phyloP scores from a whole-genome alignment of 2,797 vertebrate species.

The Bothrops alternatus region DNA sequence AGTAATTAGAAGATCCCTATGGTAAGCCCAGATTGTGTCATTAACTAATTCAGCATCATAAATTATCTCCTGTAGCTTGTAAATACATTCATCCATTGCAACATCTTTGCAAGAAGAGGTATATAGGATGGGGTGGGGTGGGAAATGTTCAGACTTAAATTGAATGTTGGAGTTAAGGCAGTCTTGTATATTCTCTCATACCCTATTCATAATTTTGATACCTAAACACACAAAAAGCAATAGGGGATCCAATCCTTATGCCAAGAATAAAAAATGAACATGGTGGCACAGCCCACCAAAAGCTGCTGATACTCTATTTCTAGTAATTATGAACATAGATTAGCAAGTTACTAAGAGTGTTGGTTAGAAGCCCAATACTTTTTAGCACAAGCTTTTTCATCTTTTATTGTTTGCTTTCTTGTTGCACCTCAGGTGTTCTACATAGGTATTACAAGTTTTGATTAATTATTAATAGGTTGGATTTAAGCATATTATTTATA shows the following conservation, averaged over 20 bases:
- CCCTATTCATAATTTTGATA: background rate
- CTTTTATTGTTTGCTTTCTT: background rate
- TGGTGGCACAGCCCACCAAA: background rate
- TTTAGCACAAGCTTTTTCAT: background rate
- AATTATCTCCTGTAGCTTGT: conserved; percentile 15
- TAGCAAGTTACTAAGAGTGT: background rate
- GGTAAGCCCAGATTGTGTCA: conserved; percentile 3
- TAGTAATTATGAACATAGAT: background rate
- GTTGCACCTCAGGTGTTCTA: background rate
- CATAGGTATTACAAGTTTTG: background rate
- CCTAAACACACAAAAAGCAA: conserved; percentile 18
- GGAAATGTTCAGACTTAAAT: conserved; percentile 2
- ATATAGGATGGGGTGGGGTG: background rate
- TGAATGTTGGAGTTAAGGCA: background rate
- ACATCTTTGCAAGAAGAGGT: background rate
- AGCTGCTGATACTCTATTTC: background rate
- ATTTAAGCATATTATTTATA: background rate
- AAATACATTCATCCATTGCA: background rate
- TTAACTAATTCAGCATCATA: conserved; percentile 26
- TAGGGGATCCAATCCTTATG: conserved; percentile 2
- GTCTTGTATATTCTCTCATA: background rate
- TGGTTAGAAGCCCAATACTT: background rate
- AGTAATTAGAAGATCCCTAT: conserved; percentile 16
- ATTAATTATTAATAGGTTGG: background rate
- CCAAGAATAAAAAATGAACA: background rate